A percentile compares a stretch with the other conserved stretches of the same genome.
Evolutionary conservation across 2,113 vertebrate genomes (phyloP).

Genomic region (Lamprologus tigripictilis): DNA sequence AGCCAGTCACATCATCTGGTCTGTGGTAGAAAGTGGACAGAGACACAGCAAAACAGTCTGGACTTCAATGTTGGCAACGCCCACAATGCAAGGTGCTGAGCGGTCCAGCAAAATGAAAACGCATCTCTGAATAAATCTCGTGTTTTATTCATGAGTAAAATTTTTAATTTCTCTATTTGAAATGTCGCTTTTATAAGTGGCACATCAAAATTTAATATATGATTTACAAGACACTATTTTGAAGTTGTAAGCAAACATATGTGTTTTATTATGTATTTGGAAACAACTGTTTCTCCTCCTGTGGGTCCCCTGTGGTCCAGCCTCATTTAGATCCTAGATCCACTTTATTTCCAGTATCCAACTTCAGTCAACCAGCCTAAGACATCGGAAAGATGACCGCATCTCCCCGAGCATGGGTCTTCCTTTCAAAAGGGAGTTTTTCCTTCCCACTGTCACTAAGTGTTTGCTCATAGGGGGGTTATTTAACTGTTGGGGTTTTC

Average conservation of each 20-base stretch:
- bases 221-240: not conserved
- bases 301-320: not conserved
- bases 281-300: not conserved
- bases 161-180: not conserved
- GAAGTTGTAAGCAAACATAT: accelerated
- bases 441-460: not conserved
- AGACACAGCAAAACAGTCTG: not conserved
- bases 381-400: not conserved
- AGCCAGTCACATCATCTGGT: not conserved
- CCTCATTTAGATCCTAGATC: not conserved
- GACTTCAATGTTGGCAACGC: not conserved
- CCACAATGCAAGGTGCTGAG: not conserved
- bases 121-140: accelerated
- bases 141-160: not conserved
- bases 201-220: not conserved
- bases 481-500: not conserved
- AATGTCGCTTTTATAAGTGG: not conserved
- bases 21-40: not conserved
- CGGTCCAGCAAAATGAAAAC: not conserved
- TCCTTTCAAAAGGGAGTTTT: not conserved
- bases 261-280: not conserved
- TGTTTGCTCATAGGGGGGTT: not conserved
- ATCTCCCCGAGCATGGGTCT: not conserved
- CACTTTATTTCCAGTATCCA: accelerated
- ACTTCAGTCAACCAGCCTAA: not conserved